Evolutionary conservation across 1,140 invertebrate species (phyloP).

Genomic region (Drosophila nannoptera): DNA sequence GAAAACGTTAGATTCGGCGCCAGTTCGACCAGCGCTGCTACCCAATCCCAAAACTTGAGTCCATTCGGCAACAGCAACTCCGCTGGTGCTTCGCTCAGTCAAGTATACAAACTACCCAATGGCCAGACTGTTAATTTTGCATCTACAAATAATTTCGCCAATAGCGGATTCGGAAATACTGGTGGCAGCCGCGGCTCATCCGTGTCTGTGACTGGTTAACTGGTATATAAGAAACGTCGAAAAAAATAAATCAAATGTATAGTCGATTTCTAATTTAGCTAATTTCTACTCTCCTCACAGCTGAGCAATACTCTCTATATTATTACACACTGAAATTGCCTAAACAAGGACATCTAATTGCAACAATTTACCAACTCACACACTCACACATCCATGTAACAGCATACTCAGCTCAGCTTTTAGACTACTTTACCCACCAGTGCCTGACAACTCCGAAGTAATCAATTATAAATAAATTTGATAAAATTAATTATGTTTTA

Average conservation of each 20-base stretch:
- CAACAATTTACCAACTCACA: neutral
- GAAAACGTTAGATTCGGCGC: conserved; percentile 72
- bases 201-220: conserved; percentile 62
- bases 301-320: neutral
- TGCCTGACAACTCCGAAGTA: conserved; percentile 7
- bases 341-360: no score
- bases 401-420: neutral
- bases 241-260: neutral
- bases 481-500: conserved; percentile 20
- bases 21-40: conserved; percentile 72
- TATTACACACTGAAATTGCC: neutral
- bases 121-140: conserved; percentile 77
- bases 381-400: neutral
- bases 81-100: conserved; percentile 71
- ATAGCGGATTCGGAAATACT: conserved; percentile 66
- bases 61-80: conserved; percentile 66
- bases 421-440: neutral
- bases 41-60: conserved; percentile 67
- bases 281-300: conserved; percentile 3
- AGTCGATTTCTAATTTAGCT: neutral
- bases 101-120: conserved; percentile 73
- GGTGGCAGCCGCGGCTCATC: conserved; percentile 65
- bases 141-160: conserved; percentile 76
- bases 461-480: neutral
- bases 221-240: neutral